phyloP scores from a whole-genome alignment of 2,113 vertebrate genomes.

The Gymnobelideus leadbeateri region DNA sequence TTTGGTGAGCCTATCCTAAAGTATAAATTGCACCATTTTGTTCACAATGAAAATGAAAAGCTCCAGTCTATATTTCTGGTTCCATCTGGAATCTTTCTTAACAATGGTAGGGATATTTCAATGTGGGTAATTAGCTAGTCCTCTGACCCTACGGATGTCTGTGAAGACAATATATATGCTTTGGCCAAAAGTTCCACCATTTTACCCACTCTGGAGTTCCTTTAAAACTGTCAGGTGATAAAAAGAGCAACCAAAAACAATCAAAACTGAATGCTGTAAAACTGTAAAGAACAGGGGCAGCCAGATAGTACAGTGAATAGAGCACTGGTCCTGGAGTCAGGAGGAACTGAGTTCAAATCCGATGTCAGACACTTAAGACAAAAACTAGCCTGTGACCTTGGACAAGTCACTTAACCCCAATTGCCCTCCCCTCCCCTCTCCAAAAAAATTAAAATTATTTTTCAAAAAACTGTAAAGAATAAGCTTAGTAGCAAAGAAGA shows the following conservation, averaged over 20 bases:
- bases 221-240: background rate
- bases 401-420: no score
- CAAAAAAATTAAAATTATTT: no score
- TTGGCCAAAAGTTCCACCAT: background rate
- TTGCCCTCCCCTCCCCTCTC: no score
- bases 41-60: background rate
- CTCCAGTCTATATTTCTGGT: background rate
- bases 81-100: background rate
- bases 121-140: background rate
- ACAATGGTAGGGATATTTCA: background rate
- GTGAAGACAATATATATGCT: background rate
- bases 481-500: background rate
- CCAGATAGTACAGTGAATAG: no score
- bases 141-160: background rate
- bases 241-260: background rate
- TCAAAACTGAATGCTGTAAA: background rate
- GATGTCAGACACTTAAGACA: no score
- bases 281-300: background rate
- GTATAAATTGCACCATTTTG: background rate
- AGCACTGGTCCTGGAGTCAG: no score
- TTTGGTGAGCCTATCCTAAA: background rate
- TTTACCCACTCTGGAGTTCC: background rate
- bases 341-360: no score
- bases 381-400: no score
- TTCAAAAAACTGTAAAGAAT: background rate